Conservation (phyloP, 1,140 invertebrate genomes). For the Argopecten irradians region DNA sequence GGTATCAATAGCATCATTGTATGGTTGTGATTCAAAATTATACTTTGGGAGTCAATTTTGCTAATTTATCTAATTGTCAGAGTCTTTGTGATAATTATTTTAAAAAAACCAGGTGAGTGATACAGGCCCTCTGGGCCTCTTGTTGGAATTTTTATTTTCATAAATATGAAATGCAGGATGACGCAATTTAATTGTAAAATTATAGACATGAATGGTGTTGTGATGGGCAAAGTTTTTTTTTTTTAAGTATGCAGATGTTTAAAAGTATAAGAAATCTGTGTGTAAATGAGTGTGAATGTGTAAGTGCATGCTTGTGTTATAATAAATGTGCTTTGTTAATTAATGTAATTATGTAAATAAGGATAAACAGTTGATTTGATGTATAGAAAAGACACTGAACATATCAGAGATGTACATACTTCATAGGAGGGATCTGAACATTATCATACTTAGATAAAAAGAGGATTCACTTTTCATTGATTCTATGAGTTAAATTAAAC, state of each 20-base stretch:
- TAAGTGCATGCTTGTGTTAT: background rate
- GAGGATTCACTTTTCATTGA: too few species aligned
- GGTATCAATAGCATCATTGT: too few species aligned
- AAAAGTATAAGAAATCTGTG: background rate
- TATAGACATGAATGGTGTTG: background rate
- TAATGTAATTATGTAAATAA: background rate
- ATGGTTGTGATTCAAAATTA: too few species aligned
- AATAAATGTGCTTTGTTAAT: background rate
- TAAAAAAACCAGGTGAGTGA: too few species aligned
- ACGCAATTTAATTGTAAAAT: background rate
- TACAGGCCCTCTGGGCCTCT: too few species aligned
- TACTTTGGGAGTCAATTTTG: too few species aligned
- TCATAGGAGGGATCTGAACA: too few species aligned
- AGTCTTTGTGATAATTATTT: too few species aligned
- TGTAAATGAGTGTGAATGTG: background rate
- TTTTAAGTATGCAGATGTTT: background rate
- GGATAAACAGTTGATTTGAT: background rate
- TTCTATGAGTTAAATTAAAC: too few species aligned
- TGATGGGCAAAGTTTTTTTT: background rate
- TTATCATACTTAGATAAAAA: too few species aligned
- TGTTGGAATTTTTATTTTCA: background rate
- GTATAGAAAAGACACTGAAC: background rate
- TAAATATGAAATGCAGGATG: background rate
- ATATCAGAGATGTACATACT: background rate
- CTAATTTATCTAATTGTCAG: too few species aligned